Conservation (phyloP, 2,113 vertebrate species). For the Pteropus alecto region DNA sequence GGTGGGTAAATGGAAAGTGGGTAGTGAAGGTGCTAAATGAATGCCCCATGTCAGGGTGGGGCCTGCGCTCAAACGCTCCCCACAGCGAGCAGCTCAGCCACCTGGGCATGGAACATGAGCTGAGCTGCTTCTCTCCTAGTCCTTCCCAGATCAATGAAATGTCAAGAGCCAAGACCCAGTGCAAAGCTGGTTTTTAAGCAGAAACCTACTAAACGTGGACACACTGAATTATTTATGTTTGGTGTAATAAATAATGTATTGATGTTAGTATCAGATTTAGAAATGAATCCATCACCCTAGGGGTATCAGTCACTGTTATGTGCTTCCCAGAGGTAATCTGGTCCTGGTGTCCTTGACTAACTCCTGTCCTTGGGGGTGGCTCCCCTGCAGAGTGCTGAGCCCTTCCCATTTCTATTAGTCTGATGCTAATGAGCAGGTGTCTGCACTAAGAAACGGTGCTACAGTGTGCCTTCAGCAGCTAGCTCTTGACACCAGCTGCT, state of each 20-base stretch:
- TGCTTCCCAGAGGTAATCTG: slow-evolving; percentile 66
- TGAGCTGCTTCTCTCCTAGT: background rate
- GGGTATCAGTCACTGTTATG: slow-evolving; percentile 72
- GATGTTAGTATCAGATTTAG: slow-evolving; percentile 76
- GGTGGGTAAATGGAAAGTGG: background rate
- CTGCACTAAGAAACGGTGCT: background rate
- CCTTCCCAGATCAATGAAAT: background rate
- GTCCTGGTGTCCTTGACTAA: slow-evolving; percentile 58
- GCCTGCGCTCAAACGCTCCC: background rate
- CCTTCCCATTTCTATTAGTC: background rate
- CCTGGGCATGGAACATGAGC: background rate
- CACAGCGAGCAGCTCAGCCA: background rate
- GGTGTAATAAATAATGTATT: slow-evolving; percentile 81
- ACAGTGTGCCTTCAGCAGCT: background rate
- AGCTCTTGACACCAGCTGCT: background rate
- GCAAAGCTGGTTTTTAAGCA: slow-evolving; percentile 48
- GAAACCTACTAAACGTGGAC: slow-evolving; percentile 76
- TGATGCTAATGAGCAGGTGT: background rate
- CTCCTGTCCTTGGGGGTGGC: slow-evolving; percentile 47
- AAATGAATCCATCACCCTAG: slow-evolving; percentile 68
- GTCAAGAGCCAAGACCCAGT: slow-evolving; percentile 14
- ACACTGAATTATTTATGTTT: slow-evolving; percentile 81
- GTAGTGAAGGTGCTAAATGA: background rate
- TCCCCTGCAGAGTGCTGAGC: background rate
- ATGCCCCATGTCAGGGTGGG: background rate